A percentile compares a stretch with the other conserved stretches of the same genome.
Conservation (phyloP, 2,797 vertebrate genomes). For the Triplophysa bombifrons region DNA sequence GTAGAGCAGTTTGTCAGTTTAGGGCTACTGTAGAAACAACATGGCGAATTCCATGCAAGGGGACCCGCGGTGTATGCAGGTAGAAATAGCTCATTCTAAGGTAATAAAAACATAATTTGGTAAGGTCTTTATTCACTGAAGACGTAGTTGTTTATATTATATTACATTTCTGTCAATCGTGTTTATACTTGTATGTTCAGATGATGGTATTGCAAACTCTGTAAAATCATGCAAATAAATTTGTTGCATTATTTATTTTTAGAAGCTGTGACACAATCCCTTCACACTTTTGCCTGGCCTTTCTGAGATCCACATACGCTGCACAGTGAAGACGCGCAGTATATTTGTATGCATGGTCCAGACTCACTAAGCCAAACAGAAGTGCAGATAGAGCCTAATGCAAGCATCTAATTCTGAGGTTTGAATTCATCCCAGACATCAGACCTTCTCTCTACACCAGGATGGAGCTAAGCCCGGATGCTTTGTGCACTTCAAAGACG, state of each 20-base stretch:
- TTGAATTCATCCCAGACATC: slow-evolving; percentile 75
- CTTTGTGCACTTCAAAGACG: slow-evolving; percentile 79
- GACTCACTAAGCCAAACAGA: slow-evolving; percentile 70
- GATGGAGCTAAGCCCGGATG: slow-evolving; percentile 71
- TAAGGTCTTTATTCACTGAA: too few species aligned
- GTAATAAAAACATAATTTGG: too few species aligned
- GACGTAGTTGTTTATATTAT: too few species aligned
- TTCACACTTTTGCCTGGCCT: not conserved
- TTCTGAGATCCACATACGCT: slow-evolving; percentile 1
- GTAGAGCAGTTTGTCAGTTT: too few species aligned
- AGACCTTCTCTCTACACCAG: slow-evolving; percentile 69
- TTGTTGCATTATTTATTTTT: not conserved
- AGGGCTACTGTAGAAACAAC: too few species aligned
- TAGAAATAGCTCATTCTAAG: too few species aligned
- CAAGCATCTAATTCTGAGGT: slow-evolving; percentile 72
- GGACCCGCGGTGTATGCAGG: too few species aligned
- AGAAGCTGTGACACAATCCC: not conserved
- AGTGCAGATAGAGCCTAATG: slow-evolving; percentile 59
- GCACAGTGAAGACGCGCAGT: not conserved
- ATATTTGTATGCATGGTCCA: slow-evolving; percentile 51
- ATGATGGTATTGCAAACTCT: not conserved
- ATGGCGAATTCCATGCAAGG: too few species aligned
- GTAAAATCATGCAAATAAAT: not conserved
- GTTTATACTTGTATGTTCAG: not conserved
- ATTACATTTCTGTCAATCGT: too few species aligned